Evolutionary conservation across 2,888 invertebrate genomes (phyloP).

Genomic region (Micropterix aruncella): DNA sequence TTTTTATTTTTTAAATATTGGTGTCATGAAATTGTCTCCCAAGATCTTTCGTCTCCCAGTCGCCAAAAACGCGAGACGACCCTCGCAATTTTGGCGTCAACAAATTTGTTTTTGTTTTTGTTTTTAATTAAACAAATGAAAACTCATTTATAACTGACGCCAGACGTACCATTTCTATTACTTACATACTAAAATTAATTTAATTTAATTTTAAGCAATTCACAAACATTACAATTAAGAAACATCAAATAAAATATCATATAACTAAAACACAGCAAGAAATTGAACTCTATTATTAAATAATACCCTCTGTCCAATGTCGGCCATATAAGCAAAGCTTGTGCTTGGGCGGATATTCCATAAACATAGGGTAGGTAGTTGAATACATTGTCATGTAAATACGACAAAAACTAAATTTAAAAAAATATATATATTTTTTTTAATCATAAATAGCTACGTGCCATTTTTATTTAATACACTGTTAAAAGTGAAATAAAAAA

Average conservation of each 20-base stretch:
- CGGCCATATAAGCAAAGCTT: not conserved
- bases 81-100: too few relatives aligned
- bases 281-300: not conserved
- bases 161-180: too few relatives aligned
- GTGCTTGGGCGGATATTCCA: not conserved
- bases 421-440: not conserved
- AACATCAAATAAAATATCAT: not conserved
- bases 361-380: not conserved
- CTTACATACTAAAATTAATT: not conserved
- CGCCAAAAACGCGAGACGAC: too few relatives aligned
- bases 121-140: too few relatives aligned
- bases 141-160: too few relatives aligned
- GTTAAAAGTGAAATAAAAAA: not conserved
- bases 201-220: not conserved
- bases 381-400: not conserved
- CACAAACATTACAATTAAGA: not conserved
- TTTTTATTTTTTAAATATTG: too few relatives aligned
- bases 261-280: not conserved
- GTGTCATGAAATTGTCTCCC: too few relatives aligned
- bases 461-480: too few relatives aligned
- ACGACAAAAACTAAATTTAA: not conserved
- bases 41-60: too few relatives aligned
- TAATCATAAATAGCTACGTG: not conserved
- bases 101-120: too few relatives aligned
- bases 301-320: too few relatives aligned